Evolutionary conservation across 2,888 invertebrate species (phyloP), one percentile per base, ranked within the genome.

Genomic region (Agonum fuliginosum): DNA sequence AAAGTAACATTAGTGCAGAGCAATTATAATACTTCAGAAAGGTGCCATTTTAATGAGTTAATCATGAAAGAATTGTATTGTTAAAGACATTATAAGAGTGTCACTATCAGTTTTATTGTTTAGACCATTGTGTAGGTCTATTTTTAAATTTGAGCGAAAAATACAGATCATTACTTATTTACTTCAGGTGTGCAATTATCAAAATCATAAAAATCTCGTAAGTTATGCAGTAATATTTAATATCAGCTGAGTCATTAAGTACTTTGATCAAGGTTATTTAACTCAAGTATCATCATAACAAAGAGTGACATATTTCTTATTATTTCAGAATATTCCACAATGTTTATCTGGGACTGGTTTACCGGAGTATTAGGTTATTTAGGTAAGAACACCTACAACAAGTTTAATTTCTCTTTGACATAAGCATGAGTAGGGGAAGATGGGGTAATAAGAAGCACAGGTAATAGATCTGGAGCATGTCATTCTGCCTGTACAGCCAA

Each of bases 291-390:
- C 77, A 78, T 78, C 79, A 75, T 34, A 48, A 62, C 58, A 62
- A 62, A 62, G 43, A 43, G 20, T 46, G 41, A 62, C 22, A 41
- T 65, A 65, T 79, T 80, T 69, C 78, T 79, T 74, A 65, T 81
- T 74, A 65, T 81, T 81, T 51, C 78, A 81, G 81, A 82, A 83
- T 82, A 70, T 58, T 30, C 54, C 78, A 87, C 85, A 86, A 97
- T 97, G 97, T 97, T 97, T 91, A 93, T 97, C 89, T 95, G 95
- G 94, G 97, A 97, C 88, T 97, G 97, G 96, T 94, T 97, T 87
- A 95, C 96, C 87, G 96, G 96, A 84, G 96, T 97, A 86, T 90
- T 97, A 86, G 96, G 96, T 87, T 97, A 95, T 89, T 91, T 97
- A 87, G 97, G 97, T 96, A 87, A 93, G 93, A 90, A 73, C 22